These are phyloP conservation scores for Gonioctena quinquepunctata DNA, from an alignment of 1,140 invertebrate genomes.

Conservation along the genomic window DNA sequence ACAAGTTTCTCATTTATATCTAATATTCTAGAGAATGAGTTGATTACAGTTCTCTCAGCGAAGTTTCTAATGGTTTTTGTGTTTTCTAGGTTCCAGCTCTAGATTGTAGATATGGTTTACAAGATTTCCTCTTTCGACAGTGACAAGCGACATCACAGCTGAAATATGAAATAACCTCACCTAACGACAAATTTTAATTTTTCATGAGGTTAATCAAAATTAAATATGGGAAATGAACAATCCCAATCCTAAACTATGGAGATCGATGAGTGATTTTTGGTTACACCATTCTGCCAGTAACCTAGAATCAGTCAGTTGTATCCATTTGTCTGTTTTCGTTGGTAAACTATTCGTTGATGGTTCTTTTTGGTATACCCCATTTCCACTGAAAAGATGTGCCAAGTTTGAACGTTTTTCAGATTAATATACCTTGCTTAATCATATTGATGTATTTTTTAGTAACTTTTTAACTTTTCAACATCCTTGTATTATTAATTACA, in stretches of 20 bases:
- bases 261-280: conserved; percentile 79
- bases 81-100: no score
- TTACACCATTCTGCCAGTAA: conserved; percentile 71
- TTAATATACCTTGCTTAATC: neutral
- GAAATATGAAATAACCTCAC: no score
- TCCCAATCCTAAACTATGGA: conserved; percentile 72
- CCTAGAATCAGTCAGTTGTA: conserved; percentile 62
- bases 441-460: conserved; percentile 66
- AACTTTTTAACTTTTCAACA: conserved; percentile 80
- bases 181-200: no score
- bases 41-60: no score
- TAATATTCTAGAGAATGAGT: no score
- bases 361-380: conserved; percentile 65
- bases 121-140: no score
- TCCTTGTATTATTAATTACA: conserved; percentile 78
- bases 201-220: no score
- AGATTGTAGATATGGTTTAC: no score
- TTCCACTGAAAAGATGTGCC: conserved; percentile 70
- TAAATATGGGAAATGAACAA: conserved; percentile 76
- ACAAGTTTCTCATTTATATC: no score
- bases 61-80: no score
- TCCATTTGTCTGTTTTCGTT: conserved; percentile 72
- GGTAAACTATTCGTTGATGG: conserved; percentile 65
- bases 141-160: no score
- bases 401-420: conserved; percentile 9